Percentiles rank a stretch among this genome's conserved stretches.
These are phyloP conservation scores for Enteromius radiatus DNA, from an alignment of 2,797 vertebrate genomes.

Conservation along the genomic window DNA sequence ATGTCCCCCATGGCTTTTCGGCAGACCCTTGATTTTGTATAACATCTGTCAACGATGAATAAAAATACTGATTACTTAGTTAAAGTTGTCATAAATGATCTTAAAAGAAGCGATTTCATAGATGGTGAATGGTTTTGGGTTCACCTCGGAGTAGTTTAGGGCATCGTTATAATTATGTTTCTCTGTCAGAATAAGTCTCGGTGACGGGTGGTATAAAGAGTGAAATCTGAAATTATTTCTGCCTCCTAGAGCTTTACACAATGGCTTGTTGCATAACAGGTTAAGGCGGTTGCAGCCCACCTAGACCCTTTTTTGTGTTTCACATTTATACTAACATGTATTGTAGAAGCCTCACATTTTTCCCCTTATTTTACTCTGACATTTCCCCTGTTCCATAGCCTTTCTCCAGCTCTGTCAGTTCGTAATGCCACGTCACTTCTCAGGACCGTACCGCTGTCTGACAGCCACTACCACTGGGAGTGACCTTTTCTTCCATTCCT, in stretches of 20 bases:
- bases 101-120: conserved; percentile 11
- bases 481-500: conserved; percentile 58
- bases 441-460: conserved; percentile 46
- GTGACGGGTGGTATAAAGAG: background rate
- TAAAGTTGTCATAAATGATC: conserved; percentile 36
- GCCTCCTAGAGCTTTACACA: background rate
- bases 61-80: conserved; percentile 44
- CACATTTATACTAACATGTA: conserved; percentile 32
- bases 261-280: conserved; percentile 14
- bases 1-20: conserved; percentile 34
- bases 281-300: conserved; percentile 10
- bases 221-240: background rate
- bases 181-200: conserved; percentile 2
- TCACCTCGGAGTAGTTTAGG: background rate
- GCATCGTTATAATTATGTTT: conserved; percentile 2
- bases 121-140: conserved; percentile 10
- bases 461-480: conserved; percentile 56
- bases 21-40: conserved; percentile 44
- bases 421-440: conserved; percentile 57
- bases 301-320: background rate
- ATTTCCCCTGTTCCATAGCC: conserved; percentile 52
- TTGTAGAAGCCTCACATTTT: conserved; percentile 5
- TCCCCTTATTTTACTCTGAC: conserved; percentile 42
- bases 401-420: conserved; percentile 56
- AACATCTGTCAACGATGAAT: conserved; percentile 47